Conservation (phyloP, 2,888 invertebrate species). For the Empis livida region DNA sequence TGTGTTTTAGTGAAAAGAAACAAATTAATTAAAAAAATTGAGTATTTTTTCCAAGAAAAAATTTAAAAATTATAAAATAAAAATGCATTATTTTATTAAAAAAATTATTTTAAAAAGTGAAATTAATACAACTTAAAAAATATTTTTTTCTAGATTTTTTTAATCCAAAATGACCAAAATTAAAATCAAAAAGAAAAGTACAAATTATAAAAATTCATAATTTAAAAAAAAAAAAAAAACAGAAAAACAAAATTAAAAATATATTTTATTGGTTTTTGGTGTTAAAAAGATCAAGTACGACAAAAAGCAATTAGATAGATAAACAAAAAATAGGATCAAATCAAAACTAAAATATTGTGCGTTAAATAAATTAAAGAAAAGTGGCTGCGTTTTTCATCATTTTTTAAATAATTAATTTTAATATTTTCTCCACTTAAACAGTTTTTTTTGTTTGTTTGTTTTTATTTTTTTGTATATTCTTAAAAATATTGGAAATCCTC, state of each 20-base stretch:
- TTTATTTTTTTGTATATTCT: too few relatives aligned
- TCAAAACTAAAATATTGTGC: too few relatives aligned
- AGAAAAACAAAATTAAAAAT: not conserved
- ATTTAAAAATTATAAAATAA: not conserved
- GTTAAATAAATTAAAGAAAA: too few relatives aligned
- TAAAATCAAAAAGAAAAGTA: not conserved
- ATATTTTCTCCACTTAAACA: too few relatives aligned
- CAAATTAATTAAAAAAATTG: slow-evolving; percentile 18
- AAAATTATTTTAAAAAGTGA: slow-evolving; percentile 23
- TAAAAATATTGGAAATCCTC: too few relatives aligned
- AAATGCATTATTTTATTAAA: not conserved
- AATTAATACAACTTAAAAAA: slow-evolving; percentile 29
- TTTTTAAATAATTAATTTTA: too few relatives aligned
- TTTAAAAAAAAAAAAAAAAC: not conserved
- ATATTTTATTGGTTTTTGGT: too few relatives aligned
- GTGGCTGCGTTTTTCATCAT: too few relatives aligned
- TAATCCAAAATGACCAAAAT: slow-evolving; percentile 1
- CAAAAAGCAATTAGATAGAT: too few relatives aligned
- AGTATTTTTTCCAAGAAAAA: slow-evolving; percentile 14
- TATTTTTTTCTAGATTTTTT: not conserved
- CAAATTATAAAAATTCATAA: not conserved
- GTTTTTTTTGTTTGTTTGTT: too few relatives aligned
- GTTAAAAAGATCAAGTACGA: too few relatives aligned
- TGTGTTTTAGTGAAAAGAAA: slow-evolving; percentile 1
- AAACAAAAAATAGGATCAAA: not conserved